Percentiles rank a stretch among this genome's conserved stretches.
These are phyloP conservation scores for Eucera pruinosa DNA, from an alignment of 2,888 invertebrate genomes.

Conservation along the genomic window DNA sequence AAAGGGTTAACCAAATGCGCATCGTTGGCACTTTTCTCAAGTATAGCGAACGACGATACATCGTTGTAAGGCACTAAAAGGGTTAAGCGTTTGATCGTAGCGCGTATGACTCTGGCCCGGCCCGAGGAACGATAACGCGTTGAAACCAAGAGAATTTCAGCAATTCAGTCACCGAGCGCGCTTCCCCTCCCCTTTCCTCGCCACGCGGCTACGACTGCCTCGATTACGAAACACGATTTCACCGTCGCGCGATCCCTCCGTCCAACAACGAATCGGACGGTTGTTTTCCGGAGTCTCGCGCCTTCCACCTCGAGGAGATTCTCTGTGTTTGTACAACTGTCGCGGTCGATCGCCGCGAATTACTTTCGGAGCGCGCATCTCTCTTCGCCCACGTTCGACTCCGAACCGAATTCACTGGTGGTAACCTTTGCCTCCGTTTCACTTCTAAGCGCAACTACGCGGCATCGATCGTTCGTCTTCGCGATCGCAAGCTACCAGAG, in stretches of 20 bases:
- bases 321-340: constrained; percentile 53
- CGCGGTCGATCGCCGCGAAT: constrained; percentile 2
- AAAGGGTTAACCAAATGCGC: too few species aligned
- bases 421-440: too few species aligned
- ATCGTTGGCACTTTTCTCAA: too few species aligned
- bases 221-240: neutral
- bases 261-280: neutral
- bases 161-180: neutral
- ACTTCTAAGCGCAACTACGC: too few species aligned
- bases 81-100: too few species aligned
- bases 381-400: neutral
- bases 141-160: neutral
- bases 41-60: too few species aligned
- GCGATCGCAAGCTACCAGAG: too few species aligned
- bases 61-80: too few species aligned
- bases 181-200: neutral
- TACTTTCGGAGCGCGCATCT: too few species aligned
- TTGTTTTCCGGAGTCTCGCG: constrained; percentile 12
- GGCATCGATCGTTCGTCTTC: too few species aligned
- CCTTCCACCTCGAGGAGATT: neutral
- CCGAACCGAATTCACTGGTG: too few species aligned
- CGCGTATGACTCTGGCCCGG: too few species aligned
- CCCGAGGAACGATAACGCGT: neutral
- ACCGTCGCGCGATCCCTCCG: neutral
- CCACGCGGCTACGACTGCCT: neutral